A percentile compares a stretch with the other conserved stretches of the same genome.
Conservation (phyloP, 2,113 vertebrate species). For the Paramormyrops kingsleyae region DNA sequence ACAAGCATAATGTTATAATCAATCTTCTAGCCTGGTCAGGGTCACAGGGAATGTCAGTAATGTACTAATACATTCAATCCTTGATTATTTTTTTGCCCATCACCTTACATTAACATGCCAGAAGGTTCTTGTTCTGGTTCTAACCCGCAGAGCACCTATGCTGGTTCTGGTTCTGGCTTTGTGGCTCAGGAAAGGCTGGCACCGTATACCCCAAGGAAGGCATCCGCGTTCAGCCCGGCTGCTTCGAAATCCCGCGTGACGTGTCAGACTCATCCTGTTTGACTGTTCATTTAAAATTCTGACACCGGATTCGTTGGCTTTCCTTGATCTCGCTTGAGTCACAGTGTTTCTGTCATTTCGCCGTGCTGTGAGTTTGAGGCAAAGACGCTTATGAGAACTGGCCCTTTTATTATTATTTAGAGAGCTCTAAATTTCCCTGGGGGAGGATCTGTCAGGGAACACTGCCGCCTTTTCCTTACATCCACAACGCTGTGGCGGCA, state of each 20-base stretch:
- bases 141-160: neutral
- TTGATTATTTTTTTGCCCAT: neutral
- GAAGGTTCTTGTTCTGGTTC: neutral
- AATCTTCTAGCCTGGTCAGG: neutral
- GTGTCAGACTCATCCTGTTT: neutral
- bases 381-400: constrained; percentile 6
- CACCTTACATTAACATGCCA: neutral
- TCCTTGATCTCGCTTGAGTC: neutral
- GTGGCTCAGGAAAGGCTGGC: neutral
- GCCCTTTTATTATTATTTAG: constrained; percentile 22
- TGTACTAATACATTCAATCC: neutral
- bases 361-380: neutral
- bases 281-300: neutral
- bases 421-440: constrained; percentile 18
- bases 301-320: neutral
- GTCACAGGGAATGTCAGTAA: neutral
- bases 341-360: neutral
- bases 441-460: constrained; percentile 13
- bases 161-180: neutral
- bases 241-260: neutral
- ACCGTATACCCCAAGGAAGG: neutral
- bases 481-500: neutral
- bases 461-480: constrained; percentile 15
- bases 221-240: neutral
- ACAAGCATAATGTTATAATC: neutral